These are phyloP conservation scores for Plodia interpunctella DNA, from an alignment of 1,140 invertebrate genomes.

Conservation along the genomic window DNA sequence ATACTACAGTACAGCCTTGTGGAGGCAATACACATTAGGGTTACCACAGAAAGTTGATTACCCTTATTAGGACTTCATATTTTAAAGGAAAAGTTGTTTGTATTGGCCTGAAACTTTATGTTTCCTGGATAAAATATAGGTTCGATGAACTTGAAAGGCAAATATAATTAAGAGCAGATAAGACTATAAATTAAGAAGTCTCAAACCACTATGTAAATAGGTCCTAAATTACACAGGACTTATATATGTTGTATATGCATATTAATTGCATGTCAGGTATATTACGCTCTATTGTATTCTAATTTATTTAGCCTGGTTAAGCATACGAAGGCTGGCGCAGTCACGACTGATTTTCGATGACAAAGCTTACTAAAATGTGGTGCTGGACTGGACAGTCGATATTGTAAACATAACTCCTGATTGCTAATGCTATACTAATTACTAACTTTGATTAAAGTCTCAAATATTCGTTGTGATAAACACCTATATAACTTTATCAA, in stretches of 20 bases:
- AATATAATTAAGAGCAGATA: not conserved
- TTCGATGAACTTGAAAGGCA: too few relatives aligned
- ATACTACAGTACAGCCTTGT: not conserved
- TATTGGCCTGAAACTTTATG: not conserved
- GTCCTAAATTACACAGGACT: slow-evolving; percentile 10
- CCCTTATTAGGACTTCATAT: not conserved
- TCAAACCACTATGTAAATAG: slow-evolving; percentile 1
- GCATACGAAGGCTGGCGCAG: slow-evolving; percentile 52
- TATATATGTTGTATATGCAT: slow-evolving; percentile 23
- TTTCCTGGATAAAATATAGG: not conserved
- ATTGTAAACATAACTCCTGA: not conserved
- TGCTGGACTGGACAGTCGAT: not conserved
- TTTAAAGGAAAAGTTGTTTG: not conserved
- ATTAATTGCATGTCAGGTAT: slow-evolving; percentile 56
- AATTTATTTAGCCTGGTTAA: slow-evolving; percentile 58
- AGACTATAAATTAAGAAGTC: not conserved
- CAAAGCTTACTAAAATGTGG: slow-evolving; percentile 27
- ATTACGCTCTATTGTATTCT: slow-evolving; percentile 62
- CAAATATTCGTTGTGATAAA: too few relatives aligned
- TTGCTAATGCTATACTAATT: too few relatives aligned
- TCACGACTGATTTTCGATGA: slow-evolving; percentile 51
- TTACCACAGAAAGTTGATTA: not conserved
- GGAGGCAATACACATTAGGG: not conserved
- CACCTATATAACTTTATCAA: too few relatives aligned
- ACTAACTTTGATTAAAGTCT: too few relatives aligned